Evolutionary conservation across 2,797 vertebrate species (phyloP).

Genomic region (Prionace glauca): DNA sequence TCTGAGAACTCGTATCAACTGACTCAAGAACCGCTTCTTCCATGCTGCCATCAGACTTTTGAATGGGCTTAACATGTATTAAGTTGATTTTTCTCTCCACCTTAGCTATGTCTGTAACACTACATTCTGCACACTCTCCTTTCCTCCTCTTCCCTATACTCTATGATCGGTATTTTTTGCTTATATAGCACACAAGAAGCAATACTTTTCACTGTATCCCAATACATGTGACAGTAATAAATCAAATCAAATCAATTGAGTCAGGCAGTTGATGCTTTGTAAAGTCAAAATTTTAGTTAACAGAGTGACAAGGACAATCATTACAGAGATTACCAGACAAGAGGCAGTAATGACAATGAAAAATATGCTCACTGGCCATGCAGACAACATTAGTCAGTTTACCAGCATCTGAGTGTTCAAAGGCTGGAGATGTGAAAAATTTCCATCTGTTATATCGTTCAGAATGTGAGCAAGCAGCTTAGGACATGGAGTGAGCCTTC

Average conservation of each 20-base stretch:
- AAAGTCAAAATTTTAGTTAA: neutral
- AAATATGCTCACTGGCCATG: neutral
- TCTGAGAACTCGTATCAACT: no score
- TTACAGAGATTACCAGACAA: neutral
- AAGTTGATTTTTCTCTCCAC: no score
- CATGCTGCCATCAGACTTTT: no score
- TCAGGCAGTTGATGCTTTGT: neutral
- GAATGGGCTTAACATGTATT: no score
- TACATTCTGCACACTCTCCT: no score
- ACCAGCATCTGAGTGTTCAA: neutral
- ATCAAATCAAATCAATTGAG: neutral
- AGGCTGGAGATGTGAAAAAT: slow-evolving; percentile 52
- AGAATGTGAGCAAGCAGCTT: slow-evolving; percentile 55
- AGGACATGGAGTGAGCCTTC: slow-evolving; percentile 62
- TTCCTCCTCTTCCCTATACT: no score
- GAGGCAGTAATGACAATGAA: neutral
- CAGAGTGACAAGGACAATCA: neutral
- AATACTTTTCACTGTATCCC: no score
- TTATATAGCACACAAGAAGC: no score
- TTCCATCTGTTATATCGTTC: slow-evolving; percentile 69
- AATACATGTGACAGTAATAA: no score
- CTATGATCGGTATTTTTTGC: no score
- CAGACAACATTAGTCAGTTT: neutral
- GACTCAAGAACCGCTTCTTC: no score
- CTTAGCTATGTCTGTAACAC: no score